Base-by-base conservation (phyloP, 2,888 invertebrate species). In the Neoscelio sp. region DNA sequence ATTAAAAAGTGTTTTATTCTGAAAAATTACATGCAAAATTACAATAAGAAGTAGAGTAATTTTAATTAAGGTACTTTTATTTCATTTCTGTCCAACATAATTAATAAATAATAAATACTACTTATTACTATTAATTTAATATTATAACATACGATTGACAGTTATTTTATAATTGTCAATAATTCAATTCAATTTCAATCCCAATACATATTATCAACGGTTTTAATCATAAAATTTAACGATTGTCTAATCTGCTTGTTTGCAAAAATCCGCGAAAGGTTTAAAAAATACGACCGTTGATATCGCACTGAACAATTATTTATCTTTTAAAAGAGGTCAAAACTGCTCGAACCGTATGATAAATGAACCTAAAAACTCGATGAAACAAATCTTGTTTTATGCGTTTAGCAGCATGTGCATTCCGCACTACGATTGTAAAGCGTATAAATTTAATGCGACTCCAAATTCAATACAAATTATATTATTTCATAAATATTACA, bases 81-180 rank as follows among this genome's bases (percentile, higher is more conserved):
- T n/a, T n/a, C n/a, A n/a, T n/a, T n/a, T n/a, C n/a, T n/a, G n/a
- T n/a, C n/a, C n/a, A n/a, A n/a, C n/a, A n/a, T n/a, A n/a, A n/a
- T n/a, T n/a, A n/a, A n/a, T n/a, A n/a, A n/a, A n/a, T n/a, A n/a
- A n/a, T n/a, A n/a, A n/a, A n/a, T n/a, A n/a, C n/a, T n/a, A n/a
- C n/a, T n/a, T n/a, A n/a, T n/a, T n/a, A n/a, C n/a, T n/a, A n/a
- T n/a, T n/a, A n/a, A n/a, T n/a, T n/a, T n/a, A n/a, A n/a, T n/a
- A n/a, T n/a, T n/a, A n/a, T n/a, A n/a, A n/a, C n/a, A n/a, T n/a
- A 86, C 78, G 50, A 26, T 26, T 26, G 26, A 26, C 26, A 26
- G 7, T 26, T 26, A 7, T 26, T 90, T 88, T 15, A 8, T 4
- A 58, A n/a, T n/a, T n/a, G n/a, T n/a, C n/a, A n/a, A n/a, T n/a